Evolutionary conservation across 1,140 invertebrate genomes (phyloP).

Genomic region (Temnothorax longispinosus): DNA sequence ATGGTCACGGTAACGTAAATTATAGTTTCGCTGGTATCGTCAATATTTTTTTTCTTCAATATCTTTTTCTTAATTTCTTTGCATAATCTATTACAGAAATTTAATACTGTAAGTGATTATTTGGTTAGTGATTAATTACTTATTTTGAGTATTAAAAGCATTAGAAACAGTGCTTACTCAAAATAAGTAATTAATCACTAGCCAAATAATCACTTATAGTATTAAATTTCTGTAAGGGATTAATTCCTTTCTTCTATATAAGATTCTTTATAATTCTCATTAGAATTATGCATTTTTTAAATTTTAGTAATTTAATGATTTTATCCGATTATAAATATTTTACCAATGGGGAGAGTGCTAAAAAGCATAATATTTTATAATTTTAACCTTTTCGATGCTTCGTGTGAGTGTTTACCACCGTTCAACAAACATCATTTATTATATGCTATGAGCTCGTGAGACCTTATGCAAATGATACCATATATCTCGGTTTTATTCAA

Average conservation of each 20-base stretch:
- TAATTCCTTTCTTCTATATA: no score
- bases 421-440: not conserved
- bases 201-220: no score
- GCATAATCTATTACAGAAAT: no score
- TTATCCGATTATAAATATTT: not conserved
- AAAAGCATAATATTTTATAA: slow-evolving; percentile 16
- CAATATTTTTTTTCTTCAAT: not conserved
- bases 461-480: not conserved
- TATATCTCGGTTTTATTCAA: slow-evolving; percentile 1
- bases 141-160: no score
- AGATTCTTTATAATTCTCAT: not conserved
- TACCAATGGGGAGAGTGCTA: not conserved
- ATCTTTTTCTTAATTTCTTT: no score
- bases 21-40: not conserved
- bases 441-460: not conserved
- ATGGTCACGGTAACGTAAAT: not conserved
- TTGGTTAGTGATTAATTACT: no score
- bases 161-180: no score
- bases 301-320: not conserved
- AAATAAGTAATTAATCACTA: no score
- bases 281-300: not conserved
- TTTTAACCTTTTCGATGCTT: not conserved
- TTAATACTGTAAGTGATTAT: no score
- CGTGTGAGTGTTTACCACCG: no score
- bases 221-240: no score